A percentile compares a stretch with the other conserved stretches of the same genome.
Evolutionary conservation across 2,888 invertebrate species (phyloP).

Genomic region (Biston betularia): DNA sequence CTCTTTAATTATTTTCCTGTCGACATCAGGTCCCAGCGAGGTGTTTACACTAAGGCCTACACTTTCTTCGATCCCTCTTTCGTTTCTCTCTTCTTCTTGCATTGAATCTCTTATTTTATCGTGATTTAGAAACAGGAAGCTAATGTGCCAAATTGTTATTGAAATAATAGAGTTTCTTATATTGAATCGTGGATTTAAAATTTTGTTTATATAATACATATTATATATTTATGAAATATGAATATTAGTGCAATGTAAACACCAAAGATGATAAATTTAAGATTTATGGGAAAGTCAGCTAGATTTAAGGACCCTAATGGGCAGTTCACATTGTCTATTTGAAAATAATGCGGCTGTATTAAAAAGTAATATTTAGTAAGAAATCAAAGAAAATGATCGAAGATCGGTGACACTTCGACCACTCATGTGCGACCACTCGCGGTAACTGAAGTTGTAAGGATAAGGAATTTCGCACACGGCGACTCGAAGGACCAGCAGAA

Average conservation of each 20-base stretch:
- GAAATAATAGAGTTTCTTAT: constrained; percentile 65
- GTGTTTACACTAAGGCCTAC: constrained; percentile 34
- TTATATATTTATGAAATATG: constrained; percentile 57
- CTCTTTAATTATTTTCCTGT: neutral
- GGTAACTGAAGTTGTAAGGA: no score
- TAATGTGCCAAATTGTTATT: constrained; percentile 82
- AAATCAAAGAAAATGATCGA: neutral
- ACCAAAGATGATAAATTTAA: constrained; percentile 72
- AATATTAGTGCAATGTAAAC: constrained; percentile 74
- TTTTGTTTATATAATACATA: constrained; percentile 52
- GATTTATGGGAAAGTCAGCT: constrained; percentile 56
- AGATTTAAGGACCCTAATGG: constrained; percentile 46
- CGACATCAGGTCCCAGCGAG: constrained; percentile 31
- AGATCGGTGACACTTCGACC: neutral
- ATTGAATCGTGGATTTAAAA: constrained; percentile 53
- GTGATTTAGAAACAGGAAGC: constrained; percentile 73
- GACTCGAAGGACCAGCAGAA: no score
- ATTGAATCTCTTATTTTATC: constrained; percentile 53
- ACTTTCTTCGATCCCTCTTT: constrained; percentile 41
- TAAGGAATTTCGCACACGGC: no score
- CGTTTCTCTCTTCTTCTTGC: constrained; percentile 50
- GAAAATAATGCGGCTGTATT: neutral
- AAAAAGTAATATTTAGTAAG: neutral
- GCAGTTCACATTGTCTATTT: constrained; percentile 40
- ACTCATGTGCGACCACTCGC: neutral